Conservation (phyloP, 2,888 invertebrate genomes). For the Hoplodrina ambigua region DNA sequence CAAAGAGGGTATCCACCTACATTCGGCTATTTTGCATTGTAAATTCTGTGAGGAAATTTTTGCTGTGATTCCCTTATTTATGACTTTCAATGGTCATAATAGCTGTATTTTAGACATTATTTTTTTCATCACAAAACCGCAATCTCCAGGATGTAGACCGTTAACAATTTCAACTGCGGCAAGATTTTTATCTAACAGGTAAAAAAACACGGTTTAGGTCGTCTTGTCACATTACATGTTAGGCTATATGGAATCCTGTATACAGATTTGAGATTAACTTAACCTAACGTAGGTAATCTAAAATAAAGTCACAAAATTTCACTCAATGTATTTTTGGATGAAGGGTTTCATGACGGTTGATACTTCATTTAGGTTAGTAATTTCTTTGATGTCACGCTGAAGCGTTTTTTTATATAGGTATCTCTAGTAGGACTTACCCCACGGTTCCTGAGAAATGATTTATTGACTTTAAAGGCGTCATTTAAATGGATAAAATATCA, state of each 20-base stretch:
- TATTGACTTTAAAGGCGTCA: not conserved
- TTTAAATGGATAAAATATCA: too few relatives aligned
- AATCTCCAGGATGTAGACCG: constrained; percentile 67
- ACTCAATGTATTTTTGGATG: not conserved
- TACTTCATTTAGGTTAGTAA: not conserved
- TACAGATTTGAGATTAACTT: constrained; percentile 49
- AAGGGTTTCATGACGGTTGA: too few relatives aligned
- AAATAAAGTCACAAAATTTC: not conserved
- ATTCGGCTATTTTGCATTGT: constrained; percentile 68
- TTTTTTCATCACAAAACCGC: constrained; percentile 47
- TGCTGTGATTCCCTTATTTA: constrained; percentile 73
- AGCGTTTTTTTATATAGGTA: not conserved
- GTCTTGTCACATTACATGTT: constrained; percentile 34
- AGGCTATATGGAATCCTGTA: constrained; percentile 36
- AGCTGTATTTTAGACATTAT: constrained; percentile 41
- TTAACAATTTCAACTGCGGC: constrained; percentile 53
- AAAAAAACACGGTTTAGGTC: constrained; percentile 52
- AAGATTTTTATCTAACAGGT: constrained; percentile 68
- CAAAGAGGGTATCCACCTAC: constrained; percentile 67
- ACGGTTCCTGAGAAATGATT: too few relatives aligned
- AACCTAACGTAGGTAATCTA: constrained; percentile 9
- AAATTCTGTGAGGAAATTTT: constrained; percentile 64
- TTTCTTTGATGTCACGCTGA: not conserved
- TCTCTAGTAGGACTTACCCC: too few relatives aligned
- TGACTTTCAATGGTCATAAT: constrained; percentile 51